Evolutionary conservation across 2,888 invertebrate species (phyloP), one percentile per base, ranked within the genome.

Genomic region (Trichogramma dendrolimi): DNA sequence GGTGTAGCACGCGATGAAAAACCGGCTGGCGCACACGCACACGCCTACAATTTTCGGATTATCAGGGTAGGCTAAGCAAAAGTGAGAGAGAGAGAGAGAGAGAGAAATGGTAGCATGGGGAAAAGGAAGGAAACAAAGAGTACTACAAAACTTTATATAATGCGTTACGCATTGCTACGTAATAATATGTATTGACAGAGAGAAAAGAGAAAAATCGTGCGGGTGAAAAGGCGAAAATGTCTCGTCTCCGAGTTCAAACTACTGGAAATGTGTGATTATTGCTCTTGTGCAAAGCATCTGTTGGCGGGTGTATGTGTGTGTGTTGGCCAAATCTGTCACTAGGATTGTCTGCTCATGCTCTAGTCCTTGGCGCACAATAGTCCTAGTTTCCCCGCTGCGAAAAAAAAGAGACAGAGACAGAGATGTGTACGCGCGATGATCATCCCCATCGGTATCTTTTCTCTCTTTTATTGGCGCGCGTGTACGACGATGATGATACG

Each of bases 341-440:
- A 66, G 77, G 72, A 78, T 78, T 79, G 78, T 79, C 72, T 72
- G 76, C 78, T 77, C 79, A 78, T 79, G 79, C 73, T 71, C 73
- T 66, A 68, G 67, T 68, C 49, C 64, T 73, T 77, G 55, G 51
- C 50, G 51, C 42, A 48, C 39, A 8, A 27, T 27, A 27, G 27
- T 27, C 27, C 27, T 3, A 27, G 27, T 2, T 27, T 52, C 8
- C 39, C 48, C 14, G 6, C 51, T 5, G 42, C 78, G 77, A 78
- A 78, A 78, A 79, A 78, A 27, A 27, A 27, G 27, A 27, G 27
- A 76, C 69, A 68, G 63, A 61, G 68, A 65, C 68, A 67, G 72
- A 58, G 72, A 40, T 48, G 54, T 14, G 11, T 11, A 47, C 55
- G 50, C 50, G 43, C 67, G 68, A 67, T 66, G 68, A 67, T 68